These are phyloP conservation scores for Ferrisia virgata DNA, from an alignment of 2,888 invertebrate species.

Conservation along the genomic window DNA sequence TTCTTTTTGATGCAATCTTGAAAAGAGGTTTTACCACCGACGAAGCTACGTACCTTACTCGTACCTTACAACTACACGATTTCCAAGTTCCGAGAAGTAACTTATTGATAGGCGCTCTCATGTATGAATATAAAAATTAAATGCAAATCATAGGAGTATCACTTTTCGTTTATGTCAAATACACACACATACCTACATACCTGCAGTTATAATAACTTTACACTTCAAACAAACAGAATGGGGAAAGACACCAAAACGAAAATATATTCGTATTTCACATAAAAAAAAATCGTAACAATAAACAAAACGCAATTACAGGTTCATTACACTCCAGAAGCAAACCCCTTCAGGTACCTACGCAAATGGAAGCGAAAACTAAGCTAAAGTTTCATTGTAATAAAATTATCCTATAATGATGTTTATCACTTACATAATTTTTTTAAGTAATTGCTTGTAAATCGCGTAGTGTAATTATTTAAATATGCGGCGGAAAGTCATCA, in stretches of 20 bases:
- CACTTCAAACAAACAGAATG: background rate
- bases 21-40: background rate
- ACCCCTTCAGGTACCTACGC: background rate
- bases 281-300: background rate
- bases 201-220: background rate
- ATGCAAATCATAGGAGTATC: background rate
- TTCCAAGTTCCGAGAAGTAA: no score
- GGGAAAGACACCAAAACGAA: no score
- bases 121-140: background rate
- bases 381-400: background rate
- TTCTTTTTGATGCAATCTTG: background rate
- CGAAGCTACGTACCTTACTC: background rate
- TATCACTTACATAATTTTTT: constrained; percentile 15
- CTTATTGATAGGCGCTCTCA: no score
- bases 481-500: background rate
- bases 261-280: no score
- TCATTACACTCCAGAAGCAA: background rate
- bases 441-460: constrained; percentile 19
- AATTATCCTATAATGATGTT: background rate
- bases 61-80: background rate
- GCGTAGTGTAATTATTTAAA: background rate
- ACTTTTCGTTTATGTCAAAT: background rate
- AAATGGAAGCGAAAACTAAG: background rate
- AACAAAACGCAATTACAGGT: background rate
- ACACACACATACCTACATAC: background rate